These are phyloP conservation scores for Melipona quadrifasciata DNA, from an alignment of 1,140 invertebrate genomes.

Conservation along the genomic window DNA sequence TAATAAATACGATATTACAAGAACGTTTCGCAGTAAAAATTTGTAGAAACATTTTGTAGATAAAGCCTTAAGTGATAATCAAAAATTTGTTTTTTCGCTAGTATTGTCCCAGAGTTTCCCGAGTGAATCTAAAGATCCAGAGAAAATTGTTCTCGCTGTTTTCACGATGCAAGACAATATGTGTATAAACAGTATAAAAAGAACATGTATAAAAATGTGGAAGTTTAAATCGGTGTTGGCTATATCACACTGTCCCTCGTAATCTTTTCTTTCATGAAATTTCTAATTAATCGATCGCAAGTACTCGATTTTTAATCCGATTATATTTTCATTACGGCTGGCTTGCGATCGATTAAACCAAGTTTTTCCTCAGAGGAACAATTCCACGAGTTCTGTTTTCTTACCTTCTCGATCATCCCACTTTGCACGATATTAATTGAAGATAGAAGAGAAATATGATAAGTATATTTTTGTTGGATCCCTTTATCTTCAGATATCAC, in stretches of 20 bases:
- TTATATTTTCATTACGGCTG: background rate
- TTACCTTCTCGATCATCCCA: background rate
- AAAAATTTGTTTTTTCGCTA: background rate
- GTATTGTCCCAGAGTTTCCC: background rate
- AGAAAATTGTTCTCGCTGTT: background rate
- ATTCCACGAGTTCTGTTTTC: background rate
- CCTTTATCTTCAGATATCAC: background rate
- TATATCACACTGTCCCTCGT: constrained; percentile 26
- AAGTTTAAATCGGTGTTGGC: constrained; percentile 16
- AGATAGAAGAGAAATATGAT: background rate
- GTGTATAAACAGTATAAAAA: constrained; percentile 17
- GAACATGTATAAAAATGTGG: constrained; percentile 38
- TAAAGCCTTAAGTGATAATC: background rate
- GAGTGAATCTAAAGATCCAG: background rate
- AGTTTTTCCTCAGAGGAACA: no score
- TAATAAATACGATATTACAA: constrained; percentile 37
- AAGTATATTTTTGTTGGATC: background rate
- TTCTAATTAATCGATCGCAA: background rate
- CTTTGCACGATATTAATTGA: background rate
- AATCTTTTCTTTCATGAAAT: background rate
- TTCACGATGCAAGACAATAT: background rate
- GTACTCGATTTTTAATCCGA: background rate
- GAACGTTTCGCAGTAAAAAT: constrained; percentile 3
- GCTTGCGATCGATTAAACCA: background rate
- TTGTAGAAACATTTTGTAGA: background rate